These are phyloP conservation scores for Lophochroa leadbeateri DNA, from an alignment of 2,113 vertebrate species.

Conservation along the genomic window DNA sequence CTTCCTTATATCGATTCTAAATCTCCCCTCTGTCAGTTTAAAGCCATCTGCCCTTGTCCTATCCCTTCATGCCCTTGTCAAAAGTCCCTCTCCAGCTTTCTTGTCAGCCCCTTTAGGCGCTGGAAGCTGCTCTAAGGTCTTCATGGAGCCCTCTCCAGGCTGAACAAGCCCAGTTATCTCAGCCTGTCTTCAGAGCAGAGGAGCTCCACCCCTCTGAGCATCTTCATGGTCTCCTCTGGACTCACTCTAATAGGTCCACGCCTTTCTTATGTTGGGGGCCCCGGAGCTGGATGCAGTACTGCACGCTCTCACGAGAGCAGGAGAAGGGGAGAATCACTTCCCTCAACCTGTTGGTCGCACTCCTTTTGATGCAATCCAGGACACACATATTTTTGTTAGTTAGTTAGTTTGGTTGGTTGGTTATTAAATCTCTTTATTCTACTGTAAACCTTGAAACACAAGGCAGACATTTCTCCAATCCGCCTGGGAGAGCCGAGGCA, in stretches of 20 bases:
- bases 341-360: not conserved
- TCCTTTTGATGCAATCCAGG: not conserved
- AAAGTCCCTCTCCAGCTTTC: not conserved
- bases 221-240: not conserved
- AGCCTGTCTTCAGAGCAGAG: not conserved
- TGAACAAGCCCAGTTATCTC: not conserved
- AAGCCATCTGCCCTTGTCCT: not conserved
- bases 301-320: not conserved
- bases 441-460: not conserved
- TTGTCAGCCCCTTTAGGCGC: not conserved
- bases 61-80: not conserved
- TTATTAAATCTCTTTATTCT: not conserved
- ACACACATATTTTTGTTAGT: not conserved
- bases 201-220: not conserved
- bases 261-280: not conserved
- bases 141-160: not conserved
- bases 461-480: not conserved
- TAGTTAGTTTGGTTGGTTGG: not conserved
- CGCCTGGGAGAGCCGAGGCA: not conserved
- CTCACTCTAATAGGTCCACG: not conserved
- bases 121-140: not conserved
- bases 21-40: not conserved
- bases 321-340: not conserved
- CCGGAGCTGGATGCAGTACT: not conserved
- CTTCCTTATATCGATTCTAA: not conserved